Evolutionary conservation across 2,888 invertebrate genomes (phyloP), one percentile per base, ranked within the genome.

Genomic region (Drosophila subsilvestris): DNA sequence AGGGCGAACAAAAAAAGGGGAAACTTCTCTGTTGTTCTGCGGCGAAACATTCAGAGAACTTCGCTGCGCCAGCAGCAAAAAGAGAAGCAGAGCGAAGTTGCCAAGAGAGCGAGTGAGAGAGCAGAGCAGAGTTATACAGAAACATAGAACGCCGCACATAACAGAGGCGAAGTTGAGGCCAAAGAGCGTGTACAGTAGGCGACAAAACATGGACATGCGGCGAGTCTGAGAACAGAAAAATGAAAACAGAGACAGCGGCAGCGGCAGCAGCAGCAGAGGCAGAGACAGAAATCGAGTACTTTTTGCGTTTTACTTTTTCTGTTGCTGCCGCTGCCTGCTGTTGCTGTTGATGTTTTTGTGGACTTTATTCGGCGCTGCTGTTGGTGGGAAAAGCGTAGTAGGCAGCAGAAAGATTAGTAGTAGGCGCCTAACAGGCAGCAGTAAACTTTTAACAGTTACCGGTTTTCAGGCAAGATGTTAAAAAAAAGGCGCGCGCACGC

Each of bases 151-250:
- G 70, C 51, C 56, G 66, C 27, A 55, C 51, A 63, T 74, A 72
- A 74, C 76, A 79, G 50, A 75, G 68, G 60, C 61, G 55, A 74
- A 69, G 63, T 68, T 54, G 58, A n/a, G 42, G 55, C 60, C 43
- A 68, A 60, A 68, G 66, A 55, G 66, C 65, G 66, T 68, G 90
- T 90, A 90, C 90, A 90, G 90, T 90, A 89, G 90, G 77, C 82
- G 79, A 88, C 90, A 90, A 90, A 90, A 90, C 90, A 89, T n/a
- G 37, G 37, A 14, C 37, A 37, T 80, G 78, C 76, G 71, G 80
- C 83, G 62, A 67, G 62, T 58, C 37, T 63, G 63, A 56, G 65
- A 72, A 63, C 63, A 65, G 56, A 71, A 63, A 79, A 76, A 78
- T 54, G 58, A 65, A 75, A 76, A 75, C 76, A 62, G 58, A 65